phyloP scores from a whole-genome alignment of 2,797 vertebrate species.

The Peromyscus aztecus region DNA sequence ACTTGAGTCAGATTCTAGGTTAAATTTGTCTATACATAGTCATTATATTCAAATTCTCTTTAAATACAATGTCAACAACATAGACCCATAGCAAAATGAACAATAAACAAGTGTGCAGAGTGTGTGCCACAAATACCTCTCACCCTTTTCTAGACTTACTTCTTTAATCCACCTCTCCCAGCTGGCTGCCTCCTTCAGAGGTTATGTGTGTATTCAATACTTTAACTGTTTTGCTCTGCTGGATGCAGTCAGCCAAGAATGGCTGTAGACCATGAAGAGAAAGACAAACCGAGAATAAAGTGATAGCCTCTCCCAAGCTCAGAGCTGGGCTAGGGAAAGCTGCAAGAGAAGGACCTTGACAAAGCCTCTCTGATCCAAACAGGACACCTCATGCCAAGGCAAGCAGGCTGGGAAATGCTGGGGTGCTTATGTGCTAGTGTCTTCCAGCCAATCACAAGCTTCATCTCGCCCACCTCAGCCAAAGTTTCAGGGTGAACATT shows the following conservation, averaged over 20 bases:
- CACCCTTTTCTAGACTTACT: accelerated
- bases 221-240: neutral
- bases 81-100: neutral
- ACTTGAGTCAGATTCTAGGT: neutral
- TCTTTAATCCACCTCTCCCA: neutral
- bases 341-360: neutral
- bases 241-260: neutral
- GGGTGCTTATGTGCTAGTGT: neutral
- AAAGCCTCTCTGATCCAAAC: neutral
- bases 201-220: neutral
- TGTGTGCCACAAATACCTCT: neutral
- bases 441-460: neutral
- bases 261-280: neutral
- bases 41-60: conserved; percentile 12
- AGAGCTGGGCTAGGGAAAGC: neutral
- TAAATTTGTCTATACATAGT: neutral
- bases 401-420: neutral
- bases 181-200: neutral
- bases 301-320: neutral
- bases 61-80: neutral
- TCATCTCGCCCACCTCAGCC: neutral
- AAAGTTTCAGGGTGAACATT: neutral
- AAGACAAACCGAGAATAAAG: neutral
- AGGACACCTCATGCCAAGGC: neutral
- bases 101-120: neutral